Evolutionary conservation across 2,113 vertebrate species (phyloP).

Genomic region (Maccullochella peelii): DNA sequence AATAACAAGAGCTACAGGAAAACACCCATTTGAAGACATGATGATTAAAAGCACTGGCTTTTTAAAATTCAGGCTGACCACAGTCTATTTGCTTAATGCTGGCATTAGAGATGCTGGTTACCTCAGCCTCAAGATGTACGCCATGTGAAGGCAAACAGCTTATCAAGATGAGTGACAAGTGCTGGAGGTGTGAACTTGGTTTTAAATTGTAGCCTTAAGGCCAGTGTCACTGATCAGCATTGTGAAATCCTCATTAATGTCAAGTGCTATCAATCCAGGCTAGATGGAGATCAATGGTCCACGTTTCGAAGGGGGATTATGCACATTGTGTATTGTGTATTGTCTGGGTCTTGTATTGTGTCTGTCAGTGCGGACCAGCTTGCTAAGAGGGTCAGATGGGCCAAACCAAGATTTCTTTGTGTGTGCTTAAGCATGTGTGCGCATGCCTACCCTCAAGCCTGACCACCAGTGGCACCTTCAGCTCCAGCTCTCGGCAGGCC

Average conservation of each 20-base stretch:
- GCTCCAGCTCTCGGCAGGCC: conserved; percentile 93
- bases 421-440: background rate
- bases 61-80: background rate
- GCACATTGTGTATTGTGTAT: background rate
- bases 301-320: background rate
- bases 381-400: background rate
- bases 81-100: background rate
- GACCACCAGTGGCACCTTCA: conserved; percentile 96
- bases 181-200: background rate
- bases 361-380: background rate
- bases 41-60: background rate
- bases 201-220: conserved; percentile 2
- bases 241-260: conserved; percentile 46
- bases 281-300: conserved; percentile 21
- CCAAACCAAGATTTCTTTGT: background rate
- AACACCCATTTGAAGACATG: background rate
- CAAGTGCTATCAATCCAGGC: conserved; percentile 25
- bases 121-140: background rate
- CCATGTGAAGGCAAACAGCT: background rate
- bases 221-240: conserved; percentile 26
- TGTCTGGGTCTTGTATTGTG: background rate
- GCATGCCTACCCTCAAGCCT: conserved; percentile 92
- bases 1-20: background rate
- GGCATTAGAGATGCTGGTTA: background rate
- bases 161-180: conserved; percentile 7